phyloP scores from a whole-genome alignment of 2,888 invertebrate species.

The Thyatira batis region DNA sequence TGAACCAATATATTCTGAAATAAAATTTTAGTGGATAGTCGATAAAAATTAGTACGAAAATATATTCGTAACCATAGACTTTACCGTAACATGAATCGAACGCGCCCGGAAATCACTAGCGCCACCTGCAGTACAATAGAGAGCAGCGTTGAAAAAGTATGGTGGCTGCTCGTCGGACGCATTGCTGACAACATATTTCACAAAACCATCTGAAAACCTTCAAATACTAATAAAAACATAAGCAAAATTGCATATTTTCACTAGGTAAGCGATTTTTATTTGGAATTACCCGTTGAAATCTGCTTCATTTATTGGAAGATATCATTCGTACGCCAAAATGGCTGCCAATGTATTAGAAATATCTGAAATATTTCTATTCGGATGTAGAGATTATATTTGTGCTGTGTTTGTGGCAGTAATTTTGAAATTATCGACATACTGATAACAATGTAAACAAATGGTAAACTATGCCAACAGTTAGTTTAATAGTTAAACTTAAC shows the following conservation, averaged over 20 bases:
- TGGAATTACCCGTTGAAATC: conserved; percentile 12
- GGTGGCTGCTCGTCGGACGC: conserved; percentile 73
- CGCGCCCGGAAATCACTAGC: conserved; percentile 23
- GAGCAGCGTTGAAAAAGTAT: conserved; percentile 51
- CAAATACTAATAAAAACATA: conserved; percentile 50
- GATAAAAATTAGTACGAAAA: too few relatives aligned
- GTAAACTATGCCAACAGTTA: too few relatives aligned
- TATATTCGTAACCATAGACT: too few relatives aligned
- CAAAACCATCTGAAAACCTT: conserved; percentile 62
- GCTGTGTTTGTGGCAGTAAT: conserved; percentile 28
- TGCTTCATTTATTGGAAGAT: conserved; percentile 3
- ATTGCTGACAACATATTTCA: conserved; percentile 79
- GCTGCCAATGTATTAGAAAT: conserved; percentile 27
- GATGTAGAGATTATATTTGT: conserved; percentile 17
- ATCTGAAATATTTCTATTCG: conserved; percentile 14
- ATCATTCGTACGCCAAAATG: conserved; percentile 28
- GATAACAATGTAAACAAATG: conserved; percentile 46
- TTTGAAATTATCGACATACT: conserved; percentile 29
- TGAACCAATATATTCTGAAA: too few relatives aligned
- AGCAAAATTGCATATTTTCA: conserved; percentile 28
- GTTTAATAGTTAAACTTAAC: background rate
- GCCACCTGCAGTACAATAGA: conserved; percentile 19
- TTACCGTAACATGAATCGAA: background rate
- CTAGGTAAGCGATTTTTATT: conserved; percentile 42
- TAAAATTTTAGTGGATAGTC: too few relatives aligned